These are phyloP conservation scores for Tetropium fuscum DNA, from an alignment of 2,888 invertebrate genomes.

Conservation along the genomic window DNA sequence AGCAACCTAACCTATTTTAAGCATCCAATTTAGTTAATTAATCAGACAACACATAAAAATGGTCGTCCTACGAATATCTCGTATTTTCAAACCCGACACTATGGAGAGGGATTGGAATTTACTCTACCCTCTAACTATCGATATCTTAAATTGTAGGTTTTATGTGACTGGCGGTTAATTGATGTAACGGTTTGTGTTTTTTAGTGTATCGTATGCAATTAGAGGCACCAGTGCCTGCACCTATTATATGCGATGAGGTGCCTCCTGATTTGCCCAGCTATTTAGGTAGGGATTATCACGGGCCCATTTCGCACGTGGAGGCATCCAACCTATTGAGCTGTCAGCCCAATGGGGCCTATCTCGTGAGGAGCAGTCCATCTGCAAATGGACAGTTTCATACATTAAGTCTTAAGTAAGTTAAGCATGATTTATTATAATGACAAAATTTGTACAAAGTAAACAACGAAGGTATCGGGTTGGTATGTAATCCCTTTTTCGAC, in stretches of 20 bases:
- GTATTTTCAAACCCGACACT: constrained; percentile 19
- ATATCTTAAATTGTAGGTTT: constrained; percentile 48
- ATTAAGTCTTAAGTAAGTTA: constrained; percentile 80
- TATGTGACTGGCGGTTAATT: constrained; percentile 4
- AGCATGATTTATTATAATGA: background rate
- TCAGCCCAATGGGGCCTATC: constrained; percentile 83
- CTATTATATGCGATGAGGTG: constrained; percentile 72
- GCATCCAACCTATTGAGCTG: constrained; percentile 76
- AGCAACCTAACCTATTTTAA: constrained; percentile 56
- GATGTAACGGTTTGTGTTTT: constrained; percentile 49
- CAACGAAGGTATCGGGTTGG: too few relatives aligned
- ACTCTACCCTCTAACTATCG: constrained; percentile 50
- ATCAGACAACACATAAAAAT: constrained; percentile 26
- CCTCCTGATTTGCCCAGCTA: constrained; percentile 70
- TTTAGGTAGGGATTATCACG: constrained; percentile 87
- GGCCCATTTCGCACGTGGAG: constrained; percentile 83
- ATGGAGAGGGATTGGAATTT: constrained; percentile 48
- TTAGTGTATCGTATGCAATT: constrained; percentile 88
- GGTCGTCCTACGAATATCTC: constrained; percentile 45
- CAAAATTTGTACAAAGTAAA: background rate
- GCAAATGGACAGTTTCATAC: constrained; percentile 83
- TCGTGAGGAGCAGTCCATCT: constrained; percentile 84
- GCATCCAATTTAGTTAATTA: constrained; percentile 30
- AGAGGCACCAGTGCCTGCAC: constrained; percentile 85
- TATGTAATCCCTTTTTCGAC: too few relatives aligned